phyloP scores from a whole-genome alignment of 2,888 invertebrate species.

The Candidula unifasciata region DNA sequence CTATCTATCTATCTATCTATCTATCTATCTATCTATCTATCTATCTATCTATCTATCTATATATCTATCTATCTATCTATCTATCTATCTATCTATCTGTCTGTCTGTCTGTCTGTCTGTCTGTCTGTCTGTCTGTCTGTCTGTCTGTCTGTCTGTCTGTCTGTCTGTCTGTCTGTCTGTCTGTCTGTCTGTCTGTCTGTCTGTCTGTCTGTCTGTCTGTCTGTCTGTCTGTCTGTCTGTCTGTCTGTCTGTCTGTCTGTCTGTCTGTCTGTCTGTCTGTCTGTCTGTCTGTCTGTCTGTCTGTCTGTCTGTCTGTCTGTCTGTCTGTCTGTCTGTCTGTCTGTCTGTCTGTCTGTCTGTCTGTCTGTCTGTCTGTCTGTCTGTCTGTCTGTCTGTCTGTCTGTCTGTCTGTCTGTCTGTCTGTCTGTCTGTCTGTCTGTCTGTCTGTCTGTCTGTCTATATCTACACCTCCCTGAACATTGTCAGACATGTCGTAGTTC shows the following conservation, averaged over 20 bases:
- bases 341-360: neutral
- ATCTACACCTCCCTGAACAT: too few relatives aligned
- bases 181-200: neutral
- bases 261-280: neutral
- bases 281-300: too few relatives aligned
- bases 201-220: too few relatives aligned
- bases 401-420: too few relatives aligned
- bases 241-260: neutral
- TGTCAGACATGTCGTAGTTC: too few relatives aligned
- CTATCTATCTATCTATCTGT: neutral
- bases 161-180: neutral
- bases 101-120: neutral
- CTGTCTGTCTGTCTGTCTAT: too few relatives aligned
- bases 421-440: too few relatives aligned
- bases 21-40: neutral
- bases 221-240: neutral
- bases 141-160: neutral
- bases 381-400: too few relatives aligned
- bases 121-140: neutral
- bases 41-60: neutral
- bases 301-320: too few relatives aligned
- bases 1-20: neutral
- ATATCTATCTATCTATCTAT: neutral
- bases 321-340: too few relatives aligned
- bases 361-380: neutral